These are phyloP conservation scores for Anoncus sp. DNA, from an alignment of 2,888 invertebrate species.

Conservation along the genomic window DNA sequence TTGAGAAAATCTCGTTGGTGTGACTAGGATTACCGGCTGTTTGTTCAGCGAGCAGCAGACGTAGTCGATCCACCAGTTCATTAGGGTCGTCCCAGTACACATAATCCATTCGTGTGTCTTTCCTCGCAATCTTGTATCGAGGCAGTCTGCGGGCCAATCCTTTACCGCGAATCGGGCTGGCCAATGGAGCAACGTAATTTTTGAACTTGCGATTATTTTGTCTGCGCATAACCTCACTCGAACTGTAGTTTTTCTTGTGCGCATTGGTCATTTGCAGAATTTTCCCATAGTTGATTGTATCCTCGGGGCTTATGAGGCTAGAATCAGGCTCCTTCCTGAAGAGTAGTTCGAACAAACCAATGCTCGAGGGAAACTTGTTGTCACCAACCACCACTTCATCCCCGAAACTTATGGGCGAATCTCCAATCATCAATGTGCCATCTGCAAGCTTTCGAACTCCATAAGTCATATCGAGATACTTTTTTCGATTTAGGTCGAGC, in stretches of 20 bases:
- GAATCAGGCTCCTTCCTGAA: constrained; percentile 48
- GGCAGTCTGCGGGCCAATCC: constrained; percentile 30
- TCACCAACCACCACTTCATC: constrained; percentile 36
- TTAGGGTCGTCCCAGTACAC: constrained; percentile 55
- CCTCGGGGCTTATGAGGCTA: constrained; percentile 25
- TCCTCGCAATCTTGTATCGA: constrained; percentile 45
- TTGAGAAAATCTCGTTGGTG: constrained; percentile 61
- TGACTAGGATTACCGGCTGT: constrained; percentile 51
- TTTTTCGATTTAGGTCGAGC: constrained; percentile 36
- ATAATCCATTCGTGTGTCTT: constrained; percentile 46
- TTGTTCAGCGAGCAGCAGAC: constrained; percentile 46
- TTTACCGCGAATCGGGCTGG: constrained; percentile 1
- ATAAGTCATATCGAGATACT: constrained; percentile 46
- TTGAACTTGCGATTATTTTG: constrained; percentile 44
- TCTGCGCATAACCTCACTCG: constrained; percentile 15
- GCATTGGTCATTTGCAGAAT: constrained; percentile 45
- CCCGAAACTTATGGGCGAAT: constrained; percentile 41
- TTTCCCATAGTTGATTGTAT: constrained; percentile 43
- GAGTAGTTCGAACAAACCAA: constrained; percentile 51
- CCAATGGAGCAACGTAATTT: constrained; percentile 34
- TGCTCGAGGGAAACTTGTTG: constrained; percentile 8
- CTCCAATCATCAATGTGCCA: constrained; percentile 44
- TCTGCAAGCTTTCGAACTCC: constrained; percentile 44
- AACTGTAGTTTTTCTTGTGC: constrained; percentile 46
- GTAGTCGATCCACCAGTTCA: constrained; percentile 53